Conservation (phyloP, 2,113 vertebrate genomes). For the Marcusenius ussheri region DNA sequence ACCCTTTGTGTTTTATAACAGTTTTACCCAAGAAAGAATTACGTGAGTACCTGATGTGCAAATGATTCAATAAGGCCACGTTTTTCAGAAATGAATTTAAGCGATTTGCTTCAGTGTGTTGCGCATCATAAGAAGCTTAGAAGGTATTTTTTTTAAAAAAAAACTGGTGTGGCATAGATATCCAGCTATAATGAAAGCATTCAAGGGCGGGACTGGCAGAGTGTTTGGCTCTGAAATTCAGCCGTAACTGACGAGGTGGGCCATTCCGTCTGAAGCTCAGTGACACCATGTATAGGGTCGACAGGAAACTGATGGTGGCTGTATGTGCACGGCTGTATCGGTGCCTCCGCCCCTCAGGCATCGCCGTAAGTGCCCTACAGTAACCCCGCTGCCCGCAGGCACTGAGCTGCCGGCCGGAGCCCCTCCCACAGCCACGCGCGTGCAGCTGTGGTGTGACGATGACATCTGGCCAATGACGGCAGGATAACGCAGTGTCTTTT, state of each 20-base stretch:
- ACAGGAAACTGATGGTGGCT: neutral
- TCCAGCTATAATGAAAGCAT: neutral
- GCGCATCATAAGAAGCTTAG: neutral
- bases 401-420: neutral
- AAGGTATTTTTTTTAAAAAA: neutral
- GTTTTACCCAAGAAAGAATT: neutral
- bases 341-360: neutral
- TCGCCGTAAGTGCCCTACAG: neutral
- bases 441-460: neutral
- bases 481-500: neutral
- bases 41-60: neutral
- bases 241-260: neutral
- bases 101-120: neutral
- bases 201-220: neutral
- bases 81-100: neutral
- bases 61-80: neutral
- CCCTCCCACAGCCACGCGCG: neutral
- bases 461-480: neutral
- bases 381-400: neutral
- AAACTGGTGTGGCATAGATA: neutral
- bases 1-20: neutral
- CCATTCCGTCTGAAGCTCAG: neutral
- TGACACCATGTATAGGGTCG: neutral
- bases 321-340: neutral
- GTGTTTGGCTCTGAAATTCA: neutral